These are phyloP conservation scores for Sylvicola cinctus DNA, from an alignment of 2,888 invertebrate genomes.

Conservation along the genomic window DNA sequence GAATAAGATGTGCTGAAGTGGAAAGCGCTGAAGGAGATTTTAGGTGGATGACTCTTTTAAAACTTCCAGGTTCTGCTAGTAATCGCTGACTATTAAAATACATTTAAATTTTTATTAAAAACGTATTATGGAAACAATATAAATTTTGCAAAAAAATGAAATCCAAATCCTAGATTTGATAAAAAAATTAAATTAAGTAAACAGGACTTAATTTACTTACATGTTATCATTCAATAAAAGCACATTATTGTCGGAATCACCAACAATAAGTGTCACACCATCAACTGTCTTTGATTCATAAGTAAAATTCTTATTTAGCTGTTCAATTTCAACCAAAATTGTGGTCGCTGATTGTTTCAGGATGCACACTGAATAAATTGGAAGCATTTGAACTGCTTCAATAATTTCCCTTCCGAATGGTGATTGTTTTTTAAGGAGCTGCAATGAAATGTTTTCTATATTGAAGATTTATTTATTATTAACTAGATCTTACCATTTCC, in stretches of 20 bases:
- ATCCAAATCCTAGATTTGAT: no score
- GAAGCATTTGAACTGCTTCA: slow-evolving; percentile 38
- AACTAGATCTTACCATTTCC: slow-evolving; percentile 42
- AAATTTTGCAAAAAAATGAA: no score
- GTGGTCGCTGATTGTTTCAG: slow-evolving; percentile 18
- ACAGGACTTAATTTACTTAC: no score
- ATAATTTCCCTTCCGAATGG: slow-evolving; percentile 48
- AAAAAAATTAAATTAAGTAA: no score
- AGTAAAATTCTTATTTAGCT: slow-evolving; percentile 27
- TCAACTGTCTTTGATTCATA: slow-evolving; percentile 22
- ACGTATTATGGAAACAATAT: no score
- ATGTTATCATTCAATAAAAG: slow-evolving; percentile 32
- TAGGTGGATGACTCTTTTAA: no score
- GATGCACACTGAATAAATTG: slow-evolving; percentile 34
- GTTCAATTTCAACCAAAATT: slow-evolving; percentile 20
- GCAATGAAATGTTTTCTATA: slow-evolving; percentile 4
- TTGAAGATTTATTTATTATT: slow-evolving; percentile 1
- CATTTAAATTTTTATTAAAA: no score
- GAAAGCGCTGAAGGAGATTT: no score
- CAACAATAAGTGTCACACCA: slow-evolving; percentile 30
- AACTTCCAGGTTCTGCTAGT: no score
- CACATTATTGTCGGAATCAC: slow-evolving; percentile 40
- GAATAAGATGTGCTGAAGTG: no score
- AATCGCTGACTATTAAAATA: no score
- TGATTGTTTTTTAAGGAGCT: slow-evolving; percentile 52